phyloP scores from a whole-genome alignment of 2,888 invertebrate genomes.

The Mythimna lalbum region DNA sequence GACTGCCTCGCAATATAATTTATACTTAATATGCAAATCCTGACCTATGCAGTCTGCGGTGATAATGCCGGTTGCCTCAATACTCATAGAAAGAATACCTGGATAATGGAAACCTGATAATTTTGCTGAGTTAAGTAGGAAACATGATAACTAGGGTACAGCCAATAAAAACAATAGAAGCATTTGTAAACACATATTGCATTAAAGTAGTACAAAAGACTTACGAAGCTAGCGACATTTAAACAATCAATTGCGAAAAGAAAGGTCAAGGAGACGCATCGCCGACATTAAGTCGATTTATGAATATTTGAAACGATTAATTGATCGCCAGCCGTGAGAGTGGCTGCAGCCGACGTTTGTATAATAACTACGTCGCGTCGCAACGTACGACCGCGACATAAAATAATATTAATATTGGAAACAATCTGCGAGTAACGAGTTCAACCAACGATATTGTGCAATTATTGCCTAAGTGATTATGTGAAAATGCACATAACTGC shows the following conservation, averaged over 20 bases:
- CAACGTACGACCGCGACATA: conserved; percentile 28
- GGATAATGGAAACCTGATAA: background rate
- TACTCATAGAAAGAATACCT: background rate
- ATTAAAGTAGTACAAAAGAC: conserved; percentile 7
- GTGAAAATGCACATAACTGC: conserved; percentile 50
- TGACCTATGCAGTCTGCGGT: conserved; percentile 30
- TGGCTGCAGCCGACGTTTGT: conserved; percentile 69
- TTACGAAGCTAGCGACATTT: conserved; percentile 26
- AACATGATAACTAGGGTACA: conserved; percentile 1
- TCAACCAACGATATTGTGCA: conserved; percentile 50
- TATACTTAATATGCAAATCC: conserved; percentile 38
- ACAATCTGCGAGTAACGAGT: conserved; percentile 19
- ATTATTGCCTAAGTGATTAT: conserved; percentile 47
- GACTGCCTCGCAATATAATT: conserved; percentile 20
- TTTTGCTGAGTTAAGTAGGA: background rate
- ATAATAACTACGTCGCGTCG: background rate
- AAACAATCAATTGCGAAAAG: conserved; percentile 69
- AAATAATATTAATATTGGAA: conserved; percentile 30
- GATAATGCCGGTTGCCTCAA: conserved; percentile 15
- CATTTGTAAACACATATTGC: conserved; percentile 10
- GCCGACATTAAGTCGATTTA: conserved; percentile 67
- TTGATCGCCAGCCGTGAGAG: conserved; percentile 78
- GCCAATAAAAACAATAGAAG: conserved; percentile 11
- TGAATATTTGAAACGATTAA: conserved; percentile 82
- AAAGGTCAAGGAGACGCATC: conserved; percentile 77